A percentile compares a stretch with the other conserved stretches of the same genome.
These are phyloP conservation scores for Spinibarbus caldwelli DNA, from an alignment of 2,797 vertebrate genomes.

Conservation along the genomic window DNA sequence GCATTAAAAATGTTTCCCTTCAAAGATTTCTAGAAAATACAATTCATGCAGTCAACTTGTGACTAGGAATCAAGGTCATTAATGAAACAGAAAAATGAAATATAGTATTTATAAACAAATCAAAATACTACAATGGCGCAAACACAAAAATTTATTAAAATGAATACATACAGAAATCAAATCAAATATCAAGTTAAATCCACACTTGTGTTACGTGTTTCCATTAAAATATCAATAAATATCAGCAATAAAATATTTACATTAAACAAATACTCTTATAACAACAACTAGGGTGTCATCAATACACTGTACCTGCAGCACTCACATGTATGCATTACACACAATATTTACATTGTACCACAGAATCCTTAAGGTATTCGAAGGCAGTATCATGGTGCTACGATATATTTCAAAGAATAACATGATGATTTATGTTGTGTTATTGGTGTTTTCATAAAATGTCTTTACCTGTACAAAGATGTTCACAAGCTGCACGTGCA, in stretches of 20 bases:
- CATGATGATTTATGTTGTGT: background rate
- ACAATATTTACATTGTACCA: background rate
- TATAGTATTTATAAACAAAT: background rate
- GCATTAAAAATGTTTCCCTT: background rate
- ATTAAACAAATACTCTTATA: background rate
- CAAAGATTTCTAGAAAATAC: background rate
- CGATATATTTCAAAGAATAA: background rate
- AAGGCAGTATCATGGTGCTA: background rate
- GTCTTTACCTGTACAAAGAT: background rate
- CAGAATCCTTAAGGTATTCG: too few relatives aligned
- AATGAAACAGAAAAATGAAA: background rate
- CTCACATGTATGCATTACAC: too few relatives aligned
- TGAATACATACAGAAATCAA: background rate
- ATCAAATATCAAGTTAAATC: too few relatives aligned
- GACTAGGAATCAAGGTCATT: background rate
- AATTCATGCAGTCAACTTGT: background rate
- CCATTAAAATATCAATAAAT: too few relatives aligned
- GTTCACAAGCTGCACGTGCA: background rate
- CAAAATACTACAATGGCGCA: background rate
- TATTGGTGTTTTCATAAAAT: background rate
- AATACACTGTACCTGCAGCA: too few relatives aligned
- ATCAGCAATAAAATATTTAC: too few relatives aligned
- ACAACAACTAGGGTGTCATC: background rate
- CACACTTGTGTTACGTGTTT: too few relatives aligned
- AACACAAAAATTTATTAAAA: too few relatives aligned